A percentile compares a stretch with the other conserved stretches of the same genome.
phyloP scores from a whole-genome alignment of 2,113 vertebrate genomes.

The Neotoma lepida region DNA sequence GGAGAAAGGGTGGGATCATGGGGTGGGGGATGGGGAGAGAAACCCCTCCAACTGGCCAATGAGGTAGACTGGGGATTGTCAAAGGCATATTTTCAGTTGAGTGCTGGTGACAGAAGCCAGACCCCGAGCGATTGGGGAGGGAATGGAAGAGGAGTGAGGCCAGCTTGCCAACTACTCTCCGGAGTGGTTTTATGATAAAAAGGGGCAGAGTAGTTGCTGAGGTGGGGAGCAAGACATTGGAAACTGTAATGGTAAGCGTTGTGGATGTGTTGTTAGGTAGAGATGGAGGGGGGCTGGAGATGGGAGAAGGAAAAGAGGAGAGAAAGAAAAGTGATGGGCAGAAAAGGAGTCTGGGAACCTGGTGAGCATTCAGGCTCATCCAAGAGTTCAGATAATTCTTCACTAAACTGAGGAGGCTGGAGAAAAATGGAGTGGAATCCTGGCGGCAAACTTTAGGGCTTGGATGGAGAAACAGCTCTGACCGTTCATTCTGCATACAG shows the following conservation, averaged over 20 bases:
- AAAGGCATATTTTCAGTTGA: constrained; percentile 56
- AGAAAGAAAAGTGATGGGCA: not conserved
- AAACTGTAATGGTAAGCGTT: not conserved
- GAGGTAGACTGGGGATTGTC: constrained; percentile 29
- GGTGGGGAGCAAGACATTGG: not conserved
- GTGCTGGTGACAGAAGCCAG: constrained; percentile 55
- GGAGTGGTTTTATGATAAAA: constrained; percentile 61
- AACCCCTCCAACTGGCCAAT: not conserved
- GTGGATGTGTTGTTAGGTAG: not conserved
- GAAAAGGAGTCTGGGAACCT: not conserved
- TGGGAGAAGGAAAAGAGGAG: not conserved
- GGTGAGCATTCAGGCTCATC: not conserved
- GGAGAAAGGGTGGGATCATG: not conserved
- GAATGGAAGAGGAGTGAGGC: not conserved
- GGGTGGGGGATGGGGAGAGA: not conserved
- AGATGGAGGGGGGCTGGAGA: not conserved
- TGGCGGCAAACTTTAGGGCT: not conserved
- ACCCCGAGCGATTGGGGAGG: not conserved
- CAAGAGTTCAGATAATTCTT: not conserved
- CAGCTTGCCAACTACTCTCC: not conserved
- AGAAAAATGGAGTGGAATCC: not conserved
- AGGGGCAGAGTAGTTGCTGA: not conserved
- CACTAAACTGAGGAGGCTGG: not conserved
- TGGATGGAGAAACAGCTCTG: not conserved
- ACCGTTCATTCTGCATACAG: not conserved